Base-by-base conservation (phyloP, 2,797 vertebrate genomes). In the Poeciliopsis infans region DNA sequence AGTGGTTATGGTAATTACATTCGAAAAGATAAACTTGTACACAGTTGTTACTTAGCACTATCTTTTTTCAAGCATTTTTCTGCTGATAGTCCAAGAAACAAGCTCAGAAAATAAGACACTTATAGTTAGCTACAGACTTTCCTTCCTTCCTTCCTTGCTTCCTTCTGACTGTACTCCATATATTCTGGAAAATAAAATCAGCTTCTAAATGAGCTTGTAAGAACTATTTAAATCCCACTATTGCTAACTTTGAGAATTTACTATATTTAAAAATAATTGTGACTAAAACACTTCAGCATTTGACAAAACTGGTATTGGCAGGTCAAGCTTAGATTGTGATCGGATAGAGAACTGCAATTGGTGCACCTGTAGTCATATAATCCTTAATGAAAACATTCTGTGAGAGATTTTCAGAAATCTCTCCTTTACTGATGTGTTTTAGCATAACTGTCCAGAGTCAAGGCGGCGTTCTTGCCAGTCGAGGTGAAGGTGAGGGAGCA, bases 401-500 rank as follows among this genome's bases (percentile, higher is more conserved):
- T 69, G 23, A 70, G 70, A 46, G 2, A 49, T 53, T 25, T 51
- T 33, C 7, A 66, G 28, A 36, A 70, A 46, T 59, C 64, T 23
- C 72, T 31, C 7, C 18, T 74, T 68, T 79, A 12, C 57, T 25
- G 76, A 70, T 91, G 57, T 80, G 16, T 86, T 88, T 80, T 79
- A 98, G 96, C 81, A 77, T 93, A 74, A 77, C 77, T 7, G 88
- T 89, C 80, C 93, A 85, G 79, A 94, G 93, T 81, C 72, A 41
- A 0, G 92, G 83, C 51, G 93, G 94, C 79, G 51, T 51, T 0
- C 81, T 95, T 49, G 93, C 93, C 55, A 90, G 91, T 33, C 77
- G 18, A 43, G 94, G 92, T 7, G 94, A 94, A 53, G 96, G 95
- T 83, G 96, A 95, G 82, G 95, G 95, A 80, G 93, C 93, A 7